Conservation (phyloP, 2,888 invertebrate genomes). For the Eueremaeus valkanovi region DNA sequence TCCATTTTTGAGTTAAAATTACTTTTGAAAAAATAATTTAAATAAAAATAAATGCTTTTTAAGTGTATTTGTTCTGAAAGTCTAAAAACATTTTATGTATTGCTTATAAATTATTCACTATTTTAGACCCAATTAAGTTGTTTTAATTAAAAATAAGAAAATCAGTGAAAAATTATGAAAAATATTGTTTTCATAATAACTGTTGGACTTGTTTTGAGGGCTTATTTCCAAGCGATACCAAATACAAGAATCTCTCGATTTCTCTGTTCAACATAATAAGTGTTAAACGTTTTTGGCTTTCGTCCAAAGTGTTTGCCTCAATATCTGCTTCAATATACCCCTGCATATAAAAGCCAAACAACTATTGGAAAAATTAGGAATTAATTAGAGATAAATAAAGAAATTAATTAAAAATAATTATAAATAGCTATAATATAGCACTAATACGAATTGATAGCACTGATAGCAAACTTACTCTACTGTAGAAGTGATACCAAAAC, state of each 20-base stretch:
- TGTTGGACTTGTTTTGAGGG: no score
- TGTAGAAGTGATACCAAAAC: constrained; percentile 21
- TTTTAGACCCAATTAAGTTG: no score
- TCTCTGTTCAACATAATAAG: neutral
- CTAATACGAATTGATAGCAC: neutral
- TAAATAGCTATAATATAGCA: neutral
- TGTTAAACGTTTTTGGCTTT: neutral
- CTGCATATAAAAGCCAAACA: constrained; percentile 1
- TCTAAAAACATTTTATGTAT: no score
- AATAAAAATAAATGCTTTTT: no score
- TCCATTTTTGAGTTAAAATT: no score
- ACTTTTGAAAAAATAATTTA: no score
- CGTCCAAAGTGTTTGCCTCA: neutral
- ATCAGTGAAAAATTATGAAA: no score
- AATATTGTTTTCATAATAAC: no score
- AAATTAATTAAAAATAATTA: neutral
- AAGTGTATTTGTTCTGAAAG: no score
- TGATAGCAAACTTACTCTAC: neutral
- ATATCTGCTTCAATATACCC: neutral
- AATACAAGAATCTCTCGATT: neutral
- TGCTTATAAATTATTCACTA: no score
- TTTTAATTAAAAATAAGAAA: no score
- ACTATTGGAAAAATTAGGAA: neutral
- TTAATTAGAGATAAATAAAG: neutral
- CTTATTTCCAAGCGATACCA: neutral